These are phyloP conservation scores for Pheosia tremula DNA, from an alignment of 2,888 invertebrate species.

Conservation along the genomic window DNA sequence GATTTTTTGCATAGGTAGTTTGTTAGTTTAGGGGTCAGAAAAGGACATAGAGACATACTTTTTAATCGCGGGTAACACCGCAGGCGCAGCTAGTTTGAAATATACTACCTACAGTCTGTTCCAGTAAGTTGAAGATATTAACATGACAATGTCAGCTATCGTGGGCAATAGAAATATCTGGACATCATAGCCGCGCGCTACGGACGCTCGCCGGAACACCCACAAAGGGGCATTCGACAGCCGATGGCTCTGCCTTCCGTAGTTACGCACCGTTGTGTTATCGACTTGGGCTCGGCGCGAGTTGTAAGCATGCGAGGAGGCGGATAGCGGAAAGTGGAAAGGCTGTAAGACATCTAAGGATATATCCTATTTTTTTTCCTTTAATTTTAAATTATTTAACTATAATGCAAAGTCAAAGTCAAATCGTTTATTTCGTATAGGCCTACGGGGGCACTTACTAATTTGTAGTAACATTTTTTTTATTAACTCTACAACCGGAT, in stretches of 20 bases:
- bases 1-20: too few relatives aligned
- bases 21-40: too few relatives aligned
- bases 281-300: conserved; percentile 33
- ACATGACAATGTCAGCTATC: conserved; percentile 38
- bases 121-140: conserved; percentile 28
- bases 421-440: too few relatives aligned
- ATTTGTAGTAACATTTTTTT: too few relatives aligned
- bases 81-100: too few relatives aligned
- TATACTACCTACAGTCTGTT: neutral
- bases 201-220: conserved; percentile 56
- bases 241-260: conserved; percentile 62
- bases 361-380: neutral
- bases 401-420: too few relatives aligned
- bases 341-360: neutral
- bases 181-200: conserved; percentile 5
- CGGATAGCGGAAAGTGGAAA: neutral
- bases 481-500: too few relatives aligned
- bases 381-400: too few relatives aligned
- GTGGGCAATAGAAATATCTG: conserved; percentile 42
- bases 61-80: too few relatives aligned
- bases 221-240: conserved; percentile 64
- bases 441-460: too few relatives aligned
- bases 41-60: too few relatives aligned
- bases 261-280: conserved; percentile 73
- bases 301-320: conserved; percentile 27